Evolutionary conservation across 2,888 invertebrate genomes (phyloP), one percentile per base, ranked within the genome.

Genomic region (Lasioglossum marginatum): DNA sequence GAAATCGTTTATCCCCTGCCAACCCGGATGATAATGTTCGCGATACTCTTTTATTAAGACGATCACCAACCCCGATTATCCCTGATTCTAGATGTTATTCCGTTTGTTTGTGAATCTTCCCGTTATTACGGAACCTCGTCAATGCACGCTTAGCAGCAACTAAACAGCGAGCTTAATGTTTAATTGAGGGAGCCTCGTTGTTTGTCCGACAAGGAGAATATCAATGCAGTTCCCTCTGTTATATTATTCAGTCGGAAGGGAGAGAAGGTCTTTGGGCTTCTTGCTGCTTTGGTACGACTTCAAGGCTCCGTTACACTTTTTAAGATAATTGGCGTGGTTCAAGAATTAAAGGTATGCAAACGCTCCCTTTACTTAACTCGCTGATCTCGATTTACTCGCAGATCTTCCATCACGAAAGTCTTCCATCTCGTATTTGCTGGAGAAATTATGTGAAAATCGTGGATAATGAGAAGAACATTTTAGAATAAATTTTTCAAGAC

Each of bases 1-100:
- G 23, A 71, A 52, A 78, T 63, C 60, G 52, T 10, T 68, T 57
- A 60, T 83, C 63, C 34, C 43, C 37, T 14, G 12, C 10, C 8
- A 5, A n/a, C 40, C 27, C 23, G 8, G 16, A 37, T 52, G 71
- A 43, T 57, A 57, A 72, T 27, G 57, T n/a, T 68, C 19, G 31
- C 31, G 31, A 60, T 63, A 74, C 70, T 74, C 70, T 74, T 80
- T 80, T 66, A 79, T 82, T 60, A 68, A 83, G 80, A 6, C 45
- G 37, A 23, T 40, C 23, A 10, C 52, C 23, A 12, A 10, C 37
- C 68, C 14, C 63, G 34, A 37, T 68, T 37, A 34, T 68, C 66
- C 66, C 2, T 23, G 34, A 34, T 66, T 34, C 66, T 8, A 66
- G 66, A 66, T 31, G 66, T 34, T 34, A 34, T 66, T 34, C 31